Conservation (phyloP, 2,888 invertebrate species). For the Drosophila suboccidentalis region DNA sequence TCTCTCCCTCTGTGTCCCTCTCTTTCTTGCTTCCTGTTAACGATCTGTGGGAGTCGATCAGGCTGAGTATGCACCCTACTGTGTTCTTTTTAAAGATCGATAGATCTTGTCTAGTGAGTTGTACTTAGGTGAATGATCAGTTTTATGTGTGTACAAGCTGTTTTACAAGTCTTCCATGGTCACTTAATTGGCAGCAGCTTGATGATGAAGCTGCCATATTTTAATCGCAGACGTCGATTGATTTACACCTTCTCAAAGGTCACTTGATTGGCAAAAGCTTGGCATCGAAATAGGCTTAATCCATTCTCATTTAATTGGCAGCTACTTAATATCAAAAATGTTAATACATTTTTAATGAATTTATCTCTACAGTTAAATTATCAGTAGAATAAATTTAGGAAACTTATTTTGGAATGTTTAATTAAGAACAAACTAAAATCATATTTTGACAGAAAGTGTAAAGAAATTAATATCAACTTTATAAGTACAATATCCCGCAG, state of each 20-base stretch:
- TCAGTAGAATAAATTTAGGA: neutral
- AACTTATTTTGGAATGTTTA: no score
- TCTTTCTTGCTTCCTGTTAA: constrained; percentile 12
- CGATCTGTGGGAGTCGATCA: constrained; percentile 45
- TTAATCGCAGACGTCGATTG: neutral
- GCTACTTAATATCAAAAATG: neutral
- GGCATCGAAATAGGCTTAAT: neutral
- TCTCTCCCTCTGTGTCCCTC: neutral
- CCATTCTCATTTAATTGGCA: neutral
- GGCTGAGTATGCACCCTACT: constrained; percentile 42
- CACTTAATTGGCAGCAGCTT: constrained; percentile 11
- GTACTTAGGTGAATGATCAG: constrained; percentile 16
- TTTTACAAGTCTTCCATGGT: neutral
- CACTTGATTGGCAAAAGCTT: constrained; percentile 4
- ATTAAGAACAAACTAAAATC: no score
- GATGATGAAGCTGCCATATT: neutral
- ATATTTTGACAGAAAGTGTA: no score
- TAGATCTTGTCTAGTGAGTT: constrained; percentile 45
- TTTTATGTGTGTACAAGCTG: constrained; percentile 6
- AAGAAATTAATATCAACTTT: no score
- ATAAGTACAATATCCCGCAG: no score
- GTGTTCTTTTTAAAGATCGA: constrained; percentile 47
- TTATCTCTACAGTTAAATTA: neutral
- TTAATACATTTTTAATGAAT: neutral
- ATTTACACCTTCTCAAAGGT: neutral